Percentiles rank a stretch among this genome's conserved stretches.
Conservation (phyloP, 2,888 invertebrate species). For the Chymomyza fuscimana region DNA sequence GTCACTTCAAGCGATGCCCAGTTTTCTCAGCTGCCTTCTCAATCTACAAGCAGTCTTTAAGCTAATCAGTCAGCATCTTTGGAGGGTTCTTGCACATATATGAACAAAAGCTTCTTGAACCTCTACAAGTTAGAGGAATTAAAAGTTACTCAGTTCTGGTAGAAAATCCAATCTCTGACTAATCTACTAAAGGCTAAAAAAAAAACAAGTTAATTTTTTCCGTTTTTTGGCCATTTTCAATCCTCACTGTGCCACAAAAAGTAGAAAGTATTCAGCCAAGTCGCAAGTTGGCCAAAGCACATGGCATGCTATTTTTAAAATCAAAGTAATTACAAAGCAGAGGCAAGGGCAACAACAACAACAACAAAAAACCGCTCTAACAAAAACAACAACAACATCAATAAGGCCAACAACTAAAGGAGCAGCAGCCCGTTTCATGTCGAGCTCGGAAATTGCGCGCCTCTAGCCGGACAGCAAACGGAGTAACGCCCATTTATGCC, state of each 20-base stretch:
- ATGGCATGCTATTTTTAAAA: slow-evolving; percentile 50
- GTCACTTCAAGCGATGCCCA: too few relatives aligned
- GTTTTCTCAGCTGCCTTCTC: too few relatives aligned
- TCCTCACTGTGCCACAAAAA: background rate
- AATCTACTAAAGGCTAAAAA: too few relatives aligned
- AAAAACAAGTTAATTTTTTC: too few relatives aligned
- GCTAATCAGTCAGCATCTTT: too few relatives aligned
- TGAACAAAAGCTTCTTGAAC: too few relatives aligned
- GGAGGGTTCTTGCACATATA: too few relatives aligned
- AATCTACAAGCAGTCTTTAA: too few relatives aligned
- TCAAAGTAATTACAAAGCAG: slow-evolving; percentile 62
- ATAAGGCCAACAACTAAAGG: slow-evolving; percentile 21
- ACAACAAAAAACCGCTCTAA: slow-evolving; percentile 46
- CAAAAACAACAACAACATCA: slow-evolving; percentile 6
- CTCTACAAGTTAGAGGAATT: too few relatives aligned
- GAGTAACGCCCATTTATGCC: background rate
- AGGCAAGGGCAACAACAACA: slow-evolving; percentile 27
- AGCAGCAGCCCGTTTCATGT: slow-evolving; percentile 11
- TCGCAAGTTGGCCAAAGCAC: background rate
- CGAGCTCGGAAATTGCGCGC: slow-evolving; percentile 21
- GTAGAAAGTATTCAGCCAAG: background rate
- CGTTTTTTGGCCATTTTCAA: background rate
- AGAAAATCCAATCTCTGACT: too few relatives aligned
- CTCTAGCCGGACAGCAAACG: background rate
- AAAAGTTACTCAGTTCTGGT: too few relatives aligned